Evolutionary conservation across 2,888 invertebrate genomes (phyloP), one percentile per base, ranked within the genome.

Genomic region (Tortricodes alternella): DNA sequence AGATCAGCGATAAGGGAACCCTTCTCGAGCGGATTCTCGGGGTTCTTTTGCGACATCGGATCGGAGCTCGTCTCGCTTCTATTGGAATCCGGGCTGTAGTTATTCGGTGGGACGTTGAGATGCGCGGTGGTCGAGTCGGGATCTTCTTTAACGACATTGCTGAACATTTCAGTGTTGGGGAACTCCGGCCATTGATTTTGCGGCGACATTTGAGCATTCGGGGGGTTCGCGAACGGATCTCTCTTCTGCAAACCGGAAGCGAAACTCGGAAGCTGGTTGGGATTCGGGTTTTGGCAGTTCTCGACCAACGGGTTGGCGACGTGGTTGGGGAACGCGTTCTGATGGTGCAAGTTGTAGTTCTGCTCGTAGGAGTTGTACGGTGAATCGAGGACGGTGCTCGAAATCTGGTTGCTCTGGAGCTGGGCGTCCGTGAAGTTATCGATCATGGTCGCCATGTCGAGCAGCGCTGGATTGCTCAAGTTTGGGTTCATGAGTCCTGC

Each of bases 401-500:
- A 96, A 63, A 96, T 95, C 82, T 96, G 96, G 73, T 96, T 95
- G 74, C 95, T 96, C 81, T 96, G 96, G 24, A 96, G 83, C 73
- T 96, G 96, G 13, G 94, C 94, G 71, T 95, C 94, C 27, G 93
- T 94, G 82, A 95, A 95, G 66, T 94, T 94, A 63, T 95, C 95
- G 61, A 95, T 93, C 94, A 95, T 95, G 4, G 94, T 92, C 29
- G 94, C 94, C 94, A 95, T 95, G 69, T 95, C 95, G 65, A 94
- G 82, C 9, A 94, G 86, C 23, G 93, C 93, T 27, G 93, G 91
- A 65, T 91, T 91, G 18, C 89, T 80, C 29, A 91, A 63, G 62
- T 88, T 89, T 0, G 89, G 81, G 56, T 92, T 85, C 53, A 92
- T 91, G 3, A 92, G 75, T 48, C 86, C 85, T 3, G 83, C 78